phyloP scores from a whole-genome alignment of 2,797 vertebrate genomes.

The Poeciliopsis presidionis region DNA sequence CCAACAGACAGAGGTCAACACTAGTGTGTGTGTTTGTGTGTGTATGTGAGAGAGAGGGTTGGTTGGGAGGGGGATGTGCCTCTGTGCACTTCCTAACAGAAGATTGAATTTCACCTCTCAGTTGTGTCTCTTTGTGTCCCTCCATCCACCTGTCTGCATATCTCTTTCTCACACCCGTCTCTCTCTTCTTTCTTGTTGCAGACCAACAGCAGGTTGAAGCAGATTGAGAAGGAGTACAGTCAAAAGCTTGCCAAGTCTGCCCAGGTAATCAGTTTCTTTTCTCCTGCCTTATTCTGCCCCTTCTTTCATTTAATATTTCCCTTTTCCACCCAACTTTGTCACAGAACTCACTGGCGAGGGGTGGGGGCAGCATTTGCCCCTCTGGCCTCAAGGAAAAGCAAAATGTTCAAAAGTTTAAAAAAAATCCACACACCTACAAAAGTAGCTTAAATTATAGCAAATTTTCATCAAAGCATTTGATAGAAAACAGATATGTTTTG shows the following conservation, averaged over 20 bases:
- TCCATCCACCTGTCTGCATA: conserved; percentile 58
- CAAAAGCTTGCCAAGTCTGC: conserved; percentile 88
- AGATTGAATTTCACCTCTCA: conserved; percentile 74
- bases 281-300: conserved; percentile 21
- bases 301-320: conserved; percentile 39
- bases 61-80: conserved; percentile 33
- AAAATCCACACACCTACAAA: conserved; percentile 10
- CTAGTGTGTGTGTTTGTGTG: conserved; percentile 63
- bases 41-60: conserved; percentile 67
- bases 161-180: conserved; percentile 57
- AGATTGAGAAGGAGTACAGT: conserved; percentile 87
- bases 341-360: conserved; percentile 29
- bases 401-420: background rate
- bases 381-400: background rate
- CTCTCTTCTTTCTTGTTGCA: conserved; percentile 79
- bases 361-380: background rate
- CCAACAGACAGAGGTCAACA: conserved; percentile 84
- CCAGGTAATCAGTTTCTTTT: conserved; percentile 81
- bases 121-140: conserved; percentile 44
- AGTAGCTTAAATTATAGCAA: conserved; percentile 5
- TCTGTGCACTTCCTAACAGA: conserved; percentile 72
- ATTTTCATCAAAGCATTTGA: background rate
- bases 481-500: background rate
- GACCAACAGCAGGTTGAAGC: conserved; percentile 89
- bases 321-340: conserved; percentile 45